A percentile compares a stretch with the other conserved stretches of the same genome.
These are phyloP conservation scores for Protodeltote pygarga DNA, from an alignment of 2,888 invertebrate species.

Conservation along the genomic window DNA sequence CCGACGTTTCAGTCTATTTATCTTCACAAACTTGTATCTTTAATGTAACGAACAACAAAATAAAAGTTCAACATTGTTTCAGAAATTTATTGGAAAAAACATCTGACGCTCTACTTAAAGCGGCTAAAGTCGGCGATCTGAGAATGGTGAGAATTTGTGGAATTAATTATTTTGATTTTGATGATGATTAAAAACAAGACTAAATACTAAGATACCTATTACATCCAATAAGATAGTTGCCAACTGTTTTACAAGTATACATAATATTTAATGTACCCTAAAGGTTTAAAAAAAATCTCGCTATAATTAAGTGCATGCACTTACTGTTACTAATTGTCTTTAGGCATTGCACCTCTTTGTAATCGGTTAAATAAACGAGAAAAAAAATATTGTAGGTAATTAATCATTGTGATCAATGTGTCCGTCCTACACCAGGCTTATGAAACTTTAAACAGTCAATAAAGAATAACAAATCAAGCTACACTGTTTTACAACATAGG, in stretches of 20 bases:
- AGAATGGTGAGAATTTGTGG: conserved; percentile 90
- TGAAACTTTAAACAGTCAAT: conserved; percentile 6
- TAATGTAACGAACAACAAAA: conserved; percentile 25
- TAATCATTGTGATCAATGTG: conserved; percentile 1
- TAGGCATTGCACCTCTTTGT: no score
- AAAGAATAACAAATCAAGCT: conserved; percentile 7
- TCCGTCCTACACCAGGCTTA: neutral
- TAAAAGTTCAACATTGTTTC: conserved; percentile 72
- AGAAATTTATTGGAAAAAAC: conserved; percentile 94
- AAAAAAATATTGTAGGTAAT: no score
- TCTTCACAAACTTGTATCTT: conserved; percentile 26
- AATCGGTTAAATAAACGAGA: no score
- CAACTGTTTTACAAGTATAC: no score
- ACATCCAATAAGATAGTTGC: neutral
- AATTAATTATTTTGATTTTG: conserved; percentile 31
- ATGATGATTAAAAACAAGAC: no score
- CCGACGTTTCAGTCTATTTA: conserved; percentile 34
- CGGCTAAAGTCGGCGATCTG: conserved; percentile 94
- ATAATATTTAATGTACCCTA: no score
- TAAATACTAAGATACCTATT: no score
- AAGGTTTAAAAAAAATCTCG: no score
- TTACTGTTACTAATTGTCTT: no score
- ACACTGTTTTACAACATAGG: conserved; percentile 2
- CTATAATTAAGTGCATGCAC: no score
- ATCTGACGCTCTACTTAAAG: conserved; percentile 93